Conservation (phyloP, 1,140 invertebrate genomes). For the Listronotus oregonensis region DNA sequence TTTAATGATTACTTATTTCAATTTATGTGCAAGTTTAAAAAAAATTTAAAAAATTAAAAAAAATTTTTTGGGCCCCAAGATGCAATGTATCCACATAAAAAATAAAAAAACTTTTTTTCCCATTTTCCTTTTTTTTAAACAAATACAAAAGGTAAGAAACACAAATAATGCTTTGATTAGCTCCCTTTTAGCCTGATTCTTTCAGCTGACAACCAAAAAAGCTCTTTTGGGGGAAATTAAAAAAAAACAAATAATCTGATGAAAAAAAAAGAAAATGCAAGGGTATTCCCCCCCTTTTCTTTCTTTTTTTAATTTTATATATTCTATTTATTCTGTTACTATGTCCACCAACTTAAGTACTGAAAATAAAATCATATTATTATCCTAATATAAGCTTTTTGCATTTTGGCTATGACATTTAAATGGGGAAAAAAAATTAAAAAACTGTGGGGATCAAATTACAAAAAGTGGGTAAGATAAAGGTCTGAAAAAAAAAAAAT, state of each 20-base stretch:
- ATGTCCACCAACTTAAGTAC: too few species aligned
- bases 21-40: too few species aligned
- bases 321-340: too few species aligned
- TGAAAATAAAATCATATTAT: too few species aligned
- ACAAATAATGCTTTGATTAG: conserved; percentile 1
- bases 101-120: conserved; percentile 56
- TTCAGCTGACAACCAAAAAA: conserved; percentile 47
- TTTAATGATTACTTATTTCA: neutral
- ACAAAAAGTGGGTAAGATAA: too few species aligned
- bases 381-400: too few species aligned
- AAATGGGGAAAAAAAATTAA: too few species aligned
- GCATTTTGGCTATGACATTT: too few species aligned
- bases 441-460: too few species aligned
- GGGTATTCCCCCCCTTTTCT: neutral
- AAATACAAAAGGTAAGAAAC: conserved; percentile 56
- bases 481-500: too few species aligned
- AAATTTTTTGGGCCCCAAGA: conserved; percentile 28
- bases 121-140: conserved; percentile 55
- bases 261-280: conserved; percentile 44
- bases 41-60: too few species aligned
- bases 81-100: conserved; percentile 58
- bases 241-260: conserved; percentile 34
- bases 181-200: conserved; percentile 7
- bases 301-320: too few species aligned
- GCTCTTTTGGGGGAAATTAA: conserved; percentile 20